phyloP scores from a whole-genome alignment of 2,888 invertebrate species.

The Drosophila fungiperda region DNA sequence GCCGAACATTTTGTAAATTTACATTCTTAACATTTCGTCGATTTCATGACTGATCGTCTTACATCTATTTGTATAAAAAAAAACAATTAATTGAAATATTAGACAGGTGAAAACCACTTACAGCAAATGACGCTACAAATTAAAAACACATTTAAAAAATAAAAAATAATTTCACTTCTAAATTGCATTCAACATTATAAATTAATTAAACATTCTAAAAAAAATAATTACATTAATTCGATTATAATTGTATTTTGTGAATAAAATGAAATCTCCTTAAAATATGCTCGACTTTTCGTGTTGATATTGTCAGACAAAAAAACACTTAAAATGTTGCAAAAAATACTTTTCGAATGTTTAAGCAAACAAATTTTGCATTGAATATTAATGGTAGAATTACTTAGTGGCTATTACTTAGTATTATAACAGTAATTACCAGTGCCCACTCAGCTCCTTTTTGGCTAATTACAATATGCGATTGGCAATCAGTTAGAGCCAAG shows the following conservation, averaged over 20 bases:
- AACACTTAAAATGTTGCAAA: not conserved
- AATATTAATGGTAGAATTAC: not conserved
- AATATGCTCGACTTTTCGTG: not conserved
- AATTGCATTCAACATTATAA: no score
- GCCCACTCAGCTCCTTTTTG: not conserved
- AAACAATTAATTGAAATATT: not conserved
- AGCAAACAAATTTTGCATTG: not conserved
- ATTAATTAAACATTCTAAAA: not conserved
- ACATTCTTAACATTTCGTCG: no score
- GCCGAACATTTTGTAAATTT: no score
- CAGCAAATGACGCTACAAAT: no score
- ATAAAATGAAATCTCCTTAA: not conserved
- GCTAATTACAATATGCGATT: constrained; percentile 21
- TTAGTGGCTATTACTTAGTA: not conserved
- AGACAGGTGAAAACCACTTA: not conserved
- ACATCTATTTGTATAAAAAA: no score
- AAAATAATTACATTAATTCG: not conserved
- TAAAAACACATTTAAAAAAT: not conserved
- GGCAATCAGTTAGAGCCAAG: not conserved
- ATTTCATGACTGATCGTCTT: no score
- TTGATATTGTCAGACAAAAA: not conserved
- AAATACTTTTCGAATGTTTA: not conserved
- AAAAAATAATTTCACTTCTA: not conserved
- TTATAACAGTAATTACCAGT: not conserved
- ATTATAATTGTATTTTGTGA: not conserved